phyloP scores from a whole-genome alignment of 2,888 invertebrate genomes.

The Drosophila mimica region DNA sequence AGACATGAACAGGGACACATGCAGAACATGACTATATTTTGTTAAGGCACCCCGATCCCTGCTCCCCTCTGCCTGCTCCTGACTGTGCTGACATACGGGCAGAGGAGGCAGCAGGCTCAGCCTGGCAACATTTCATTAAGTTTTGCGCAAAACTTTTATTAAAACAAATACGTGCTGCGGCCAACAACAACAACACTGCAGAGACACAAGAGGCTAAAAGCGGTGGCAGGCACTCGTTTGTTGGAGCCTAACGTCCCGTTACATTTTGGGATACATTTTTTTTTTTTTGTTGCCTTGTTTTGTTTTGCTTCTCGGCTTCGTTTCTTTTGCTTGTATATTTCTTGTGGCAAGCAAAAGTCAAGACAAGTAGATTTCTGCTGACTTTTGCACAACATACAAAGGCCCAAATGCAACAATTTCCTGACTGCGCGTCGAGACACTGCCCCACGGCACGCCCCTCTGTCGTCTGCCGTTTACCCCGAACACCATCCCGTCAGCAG shows the following conservation, averaged over 20 bases:
- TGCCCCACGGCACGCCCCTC: not conserved
- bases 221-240: slow-evolving; percentile 14
- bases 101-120: slow-evolving; percentile 29
- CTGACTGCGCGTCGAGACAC: slow-evolving; percentile 55
- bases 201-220: not conserved
- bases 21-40: slow-evolving; percentile 30
- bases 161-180: slow-evolving; percentile 78
- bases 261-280: slow-evolving; percentile 66
- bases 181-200: slow-evolving; percentile 35
- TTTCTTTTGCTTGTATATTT: slow-evolving; percentile 34
- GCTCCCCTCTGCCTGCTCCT: not conserved
- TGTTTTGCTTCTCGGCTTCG: slow-evolving; percentile 28
- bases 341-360: slow-evolving; percentile 78
- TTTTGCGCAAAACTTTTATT: slow-evolving; percentile 80
- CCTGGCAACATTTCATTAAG: slow-evolving; percentile 78
- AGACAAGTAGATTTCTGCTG: slow-evolving; percentile 77
- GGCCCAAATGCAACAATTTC: slow-evolving; percentile 78
- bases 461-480: not conserved
- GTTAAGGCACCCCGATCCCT: not conserved
- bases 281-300: slow-evolving; percentile 26
- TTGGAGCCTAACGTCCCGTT: slow-evolving; percentile 61
- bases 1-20: slow-evolving; percentile 49
- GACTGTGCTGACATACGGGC: slow-evolving; percentile 42
- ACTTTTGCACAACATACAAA: slow-evolving; percentile 74
- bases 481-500: slow-evolving; percentile 24